Evolutionary conservation across 2,888 invertebrate genomes (phyloP).

Genomic region (Plebejus melissa): DNA sequence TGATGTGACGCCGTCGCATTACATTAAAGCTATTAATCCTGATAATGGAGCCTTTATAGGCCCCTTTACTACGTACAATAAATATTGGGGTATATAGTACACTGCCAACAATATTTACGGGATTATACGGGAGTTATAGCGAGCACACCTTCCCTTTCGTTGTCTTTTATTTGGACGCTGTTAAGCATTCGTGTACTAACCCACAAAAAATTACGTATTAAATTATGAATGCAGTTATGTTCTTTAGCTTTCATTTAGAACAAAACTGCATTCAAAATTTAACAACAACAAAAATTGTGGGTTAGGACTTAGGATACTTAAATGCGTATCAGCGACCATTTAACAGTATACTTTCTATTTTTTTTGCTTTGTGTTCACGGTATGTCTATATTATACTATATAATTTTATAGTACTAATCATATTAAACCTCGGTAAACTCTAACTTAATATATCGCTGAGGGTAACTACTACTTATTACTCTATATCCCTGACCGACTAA

Average conservation of each 20-base stretch:
- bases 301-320: too few relatives aligned
- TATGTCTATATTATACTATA: not conserved
- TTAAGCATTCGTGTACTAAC: too few relatives aligned
- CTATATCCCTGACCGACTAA: too few relatives aligned
- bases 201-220: too few relatives aligned
- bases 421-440: not conserved
- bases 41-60: slow-evolving; percentile 29
- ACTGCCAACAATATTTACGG: slow-evolving; percentile 24
- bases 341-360: not conserved
- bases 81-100: slow-evolving; percentile 27
- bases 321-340: not conserved
- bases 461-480: not conserved
- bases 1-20: slow-evolving; percentile 28
- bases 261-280: too few relatives aligned
- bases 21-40: slow-evolving; percentile 29
- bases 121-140: slow-evolving; percentile 14
- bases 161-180: not conserved
- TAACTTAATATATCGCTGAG: not conserved
- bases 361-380: not conserved
- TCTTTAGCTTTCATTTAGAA: too few relatives aligned
- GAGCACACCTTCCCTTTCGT: slow-evolving; percentile 15
- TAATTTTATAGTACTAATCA: not conserved
- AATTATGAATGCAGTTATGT: too few relatives aligned
- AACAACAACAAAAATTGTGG: too few relatives aligned
- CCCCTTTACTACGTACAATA: slow-evolving; percentile 27